Conservation (phyloP, 2,888 invertebrate species). For the Perithous albicinctus region DNA sequence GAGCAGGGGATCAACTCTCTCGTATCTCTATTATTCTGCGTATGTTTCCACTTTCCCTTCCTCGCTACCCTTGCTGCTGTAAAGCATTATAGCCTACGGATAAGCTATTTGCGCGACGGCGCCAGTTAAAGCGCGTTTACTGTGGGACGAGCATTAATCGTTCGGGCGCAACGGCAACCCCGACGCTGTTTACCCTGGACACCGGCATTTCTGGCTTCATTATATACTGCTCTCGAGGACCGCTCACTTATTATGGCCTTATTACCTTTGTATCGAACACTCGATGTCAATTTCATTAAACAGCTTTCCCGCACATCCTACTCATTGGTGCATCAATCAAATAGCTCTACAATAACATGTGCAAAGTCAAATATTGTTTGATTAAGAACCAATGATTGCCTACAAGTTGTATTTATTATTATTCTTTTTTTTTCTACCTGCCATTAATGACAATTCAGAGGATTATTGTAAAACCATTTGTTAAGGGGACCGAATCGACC, state of each 20-base stretch:
- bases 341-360: neutral
- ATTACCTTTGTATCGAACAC: slow-evolving; percentile 21
- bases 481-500: no score
- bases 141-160: slow-evolving; percentile 65
- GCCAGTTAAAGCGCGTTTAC: slow-evolving; percentile 65
- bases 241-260: slow-evolving; percentile 60
- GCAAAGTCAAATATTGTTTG: slow-evolving; percentile 12
- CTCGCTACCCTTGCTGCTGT: neutral
- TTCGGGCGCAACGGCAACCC: slow-evolving; percentile 41
- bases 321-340: slow-evolving; percentile 40
- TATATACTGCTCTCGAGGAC: slow-evolving; percentile 61
- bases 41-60: slow-evolving; percentile 58
- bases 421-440: neutral
- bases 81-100: slow-evolving; percentile 49
- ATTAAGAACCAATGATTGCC: neutral
- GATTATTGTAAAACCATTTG: no score
- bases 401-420: neutral
- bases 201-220: slow-evolving; percentile 61
- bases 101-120: slow-evolving; percentile 63
- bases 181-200: slow-evolving; percentile 60
- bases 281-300: slow-evolving; percentile 55
- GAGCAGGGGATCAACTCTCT: slow-evolving; percentile 52
- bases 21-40: slow-evolving; percentile 64
- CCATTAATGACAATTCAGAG: no score
- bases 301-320: neutral